A percentile compares a stretch with the other conserved stretches of the same genome.
Conservation (phyloP, 2,113 vertebrate species). For the Podocnemis expansa region DNA sequence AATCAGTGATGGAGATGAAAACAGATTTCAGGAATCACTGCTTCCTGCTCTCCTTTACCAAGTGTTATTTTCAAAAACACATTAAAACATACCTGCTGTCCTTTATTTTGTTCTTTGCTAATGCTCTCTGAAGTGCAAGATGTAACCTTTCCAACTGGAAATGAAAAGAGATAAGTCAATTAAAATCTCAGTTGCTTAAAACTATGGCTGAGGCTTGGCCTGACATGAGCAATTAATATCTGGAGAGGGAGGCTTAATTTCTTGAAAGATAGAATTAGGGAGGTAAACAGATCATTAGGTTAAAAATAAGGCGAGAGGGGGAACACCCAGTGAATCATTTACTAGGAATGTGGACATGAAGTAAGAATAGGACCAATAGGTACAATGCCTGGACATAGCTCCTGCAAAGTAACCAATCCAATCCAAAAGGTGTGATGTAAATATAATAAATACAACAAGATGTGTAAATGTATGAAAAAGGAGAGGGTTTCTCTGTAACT, state of each 20-base stretch:
- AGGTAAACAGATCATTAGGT: background rate
- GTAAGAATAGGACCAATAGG: background rate
- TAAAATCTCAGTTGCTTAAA: conserved; percentile 22
- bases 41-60: background rate
- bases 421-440: background rate
- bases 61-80: background rate
- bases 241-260: background rate
- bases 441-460: background rate
- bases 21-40: background rate
- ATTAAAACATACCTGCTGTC: conserved; percentile 83
- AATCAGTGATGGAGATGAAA: conserved; percentile 21
- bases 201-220: background rate
- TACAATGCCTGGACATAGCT: background rate
- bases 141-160: conserved; percentile 90
- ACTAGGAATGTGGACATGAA: background rate
- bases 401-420: background rate
- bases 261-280: background rate
- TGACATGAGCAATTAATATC: background rate
- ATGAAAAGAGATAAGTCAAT: conserved; percentile 46
- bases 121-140: conserved; percentile 87
- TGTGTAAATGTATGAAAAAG: background rate
- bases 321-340: background rate
- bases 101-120: conserved; percentile 82
- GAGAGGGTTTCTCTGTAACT: background rate
- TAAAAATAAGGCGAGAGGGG: background rate